Base-by-base conservation (phyloP, 2,888 invertebrate genomes). In the Hipparchia sbordonii region DNA sequence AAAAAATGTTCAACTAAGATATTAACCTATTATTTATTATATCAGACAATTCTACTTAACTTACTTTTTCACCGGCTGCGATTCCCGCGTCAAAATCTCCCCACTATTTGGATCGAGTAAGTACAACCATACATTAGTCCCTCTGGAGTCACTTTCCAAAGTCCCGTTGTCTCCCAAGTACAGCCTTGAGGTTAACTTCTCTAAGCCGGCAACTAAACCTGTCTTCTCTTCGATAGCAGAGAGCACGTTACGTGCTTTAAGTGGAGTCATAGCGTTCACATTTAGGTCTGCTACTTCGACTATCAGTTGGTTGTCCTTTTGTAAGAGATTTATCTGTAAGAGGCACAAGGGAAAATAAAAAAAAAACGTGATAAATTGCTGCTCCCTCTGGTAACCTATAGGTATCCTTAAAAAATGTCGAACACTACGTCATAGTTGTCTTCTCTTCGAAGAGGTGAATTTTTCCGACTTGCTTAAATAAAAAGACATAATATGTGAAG, bases 81-180 rank as follows among this genome's bases (percentile, higher is more conserved):
- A 96, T 78, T 97, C 97, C 65, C 97, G 95, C 0, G 95, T 91
- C 57, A 98, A 87, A 77, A 98, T 97, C 67, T 91, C 92, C 76
- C 97, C 97, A 0, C 95, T 96, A 70, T 93, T 94, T 0, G 98
- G 98, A 89, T 98, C 97, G 2, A 98, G 94, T 0, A 97, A 95
- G 82, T 98, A 98, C 85, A 98, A 95, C 97, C 98, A 98, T 6
- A 98, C 95, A 81, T 98, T 98, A 0, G 98, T 97, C 7, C 97
- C 97, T 6, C 95, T 94, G 0, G 95, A 91, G 84, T 97, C 96
- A 73, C 95, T 95, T 79, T 96, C 96, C 33, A 97, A 87, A 0
- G 97, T 97, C 5, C 97, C 96, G 84, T 97, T 98, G 67, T 95
- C 95, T 10, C 96, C 96, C 9, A 97, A 85, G 78, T 94, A 96